Percentiles rank a stretch among this genome's conserved stretches.
Evolutionary conservation across 2,888 invertebrate genomes (phyloP).

Genomic region (Pilophorus perplexus): DNA sequence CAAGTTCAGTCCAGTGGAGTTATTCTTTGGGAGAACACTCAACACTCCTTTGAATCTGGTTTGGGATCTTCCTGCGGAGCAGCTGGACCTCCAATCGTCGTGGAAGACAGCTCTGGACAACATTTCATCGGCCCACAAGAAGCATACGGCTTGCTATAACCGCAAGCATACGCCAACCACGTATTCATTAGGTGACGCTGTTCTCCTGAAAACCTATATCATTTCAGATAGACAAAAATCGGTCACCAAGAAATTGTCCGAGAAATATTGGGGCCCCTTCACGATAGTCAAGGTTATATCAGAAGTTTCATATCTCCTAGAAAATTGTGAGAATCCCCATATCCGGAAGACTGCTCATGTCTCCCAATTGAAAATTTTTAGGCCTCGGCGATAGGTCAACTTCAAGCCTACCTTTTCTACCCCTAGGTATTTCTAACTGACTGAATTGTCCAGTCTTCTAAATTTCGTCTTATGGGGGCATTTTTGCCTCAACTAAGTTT

Average conservation of each 20-base stretch:
- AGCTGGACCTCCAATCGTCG: background rate
- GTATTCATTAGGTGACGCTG: conserved; percentile 1
- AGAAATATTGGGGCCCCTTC: conserved; percentile 5
- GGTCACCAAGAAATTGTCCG: background rate
- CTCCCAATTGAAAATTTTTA: conserved; percentile 15
- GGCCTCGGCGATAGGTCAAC: background rate
- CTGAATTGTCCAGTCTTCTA: too few species aligned
- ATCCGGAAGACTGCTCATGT: conserved; percentile 7
- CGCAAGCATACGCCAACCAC: background rate
- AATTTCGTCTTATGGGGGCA: too few species aligned
- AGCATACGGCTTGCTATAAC: background rate
- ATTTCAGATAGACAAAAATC: background rate
- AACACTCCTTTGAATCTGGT: conserved; percentile 15
- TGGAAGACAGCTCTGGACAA: conserved; percentile 17
- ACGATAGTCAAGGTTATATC: background rate
- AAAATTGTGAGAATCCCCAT: background rate
- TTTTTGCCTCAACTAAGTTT: too few species aligned
- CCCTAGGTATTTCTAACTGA: too few species aligned
- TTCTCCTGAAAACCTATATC: conserved; percentile 18
- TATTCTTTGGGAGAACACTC: conserved; percentile 22
- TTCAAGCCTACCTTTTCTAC: too few species aligned
- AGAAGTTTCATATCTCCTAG: background rate
- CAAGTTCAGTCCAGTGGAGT: conserved; percentile 20
- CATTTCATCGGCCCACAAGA: conserved; percentile 5
- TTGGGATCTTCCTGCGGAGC: conserved; percentile 17